Evolutionary conservation across 2,797 vertebrate genomes (phyloP).

Genomic region (Tauraco hartlaubi): DNA sequence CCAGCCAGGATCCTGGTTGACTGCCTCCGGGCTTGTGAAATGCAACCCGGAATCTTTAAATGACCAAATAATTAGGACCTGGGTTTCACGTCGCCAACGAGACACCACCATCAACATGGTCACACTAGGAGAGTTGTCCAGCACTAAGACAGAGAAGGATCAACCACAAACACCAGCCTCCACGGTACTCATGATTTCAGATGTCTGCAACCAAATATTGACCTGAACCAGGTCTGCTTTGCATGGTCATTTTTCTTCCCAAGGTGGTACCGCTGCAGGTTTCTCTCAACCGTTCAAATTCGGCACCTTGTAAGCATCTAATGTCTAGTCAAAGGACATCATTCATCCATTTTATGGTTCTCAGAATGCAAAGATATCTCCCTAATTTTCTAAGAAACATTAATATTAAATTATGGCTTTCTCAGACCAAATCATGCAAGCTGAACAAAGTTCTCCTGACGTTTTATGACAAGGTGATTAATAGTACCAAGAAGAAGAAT

Average conservation of each 20-base stretch:
- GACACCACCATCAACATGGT: accelerated
- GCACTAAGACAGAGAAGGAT: background rate
- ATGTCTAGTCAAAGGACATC: constrained; percentile 6
- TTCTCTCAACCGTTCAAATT: constrained; percentile 13
- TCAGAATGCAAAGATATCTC: constrained; percentile 51
- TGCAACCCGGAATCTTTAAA: background rate
- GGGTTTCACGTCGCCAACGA: accelerated
- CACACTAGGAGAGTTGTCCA: accelerated
- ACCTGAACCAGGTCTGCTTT: background rate
- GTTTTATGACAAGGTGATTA: constrained; percentile 67
- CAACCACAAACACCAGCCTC: background rate
- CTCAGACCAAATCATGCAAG: constrained; percentile 48
- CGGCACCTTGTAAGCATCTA: constrained; percentile 10
- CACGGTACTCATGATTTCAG: accelerated
- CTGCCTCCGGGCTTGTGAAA: constrained; percentile 18
- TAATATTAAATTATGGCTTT: constrained; percentile 54
- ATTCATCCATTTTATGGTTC: constrained; percentile 47
- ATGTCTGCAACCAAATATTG: background rate
- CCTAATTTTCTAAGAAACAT: constrained; percentile 56
- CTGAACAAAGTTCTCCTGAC: constrained; percentile 65
- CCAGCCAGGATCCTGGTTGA: constrained; percentile 30
- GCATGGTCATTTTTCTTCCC: background rate
- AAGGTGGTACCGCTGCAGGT: background rate
- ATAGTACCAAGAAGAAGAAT: constrained; percentile 66
- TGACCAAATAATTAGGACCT: background rate